Conservation (phyloP, 2,113 vertebrate genomes). For the Hypanus sabinus region DNA sequence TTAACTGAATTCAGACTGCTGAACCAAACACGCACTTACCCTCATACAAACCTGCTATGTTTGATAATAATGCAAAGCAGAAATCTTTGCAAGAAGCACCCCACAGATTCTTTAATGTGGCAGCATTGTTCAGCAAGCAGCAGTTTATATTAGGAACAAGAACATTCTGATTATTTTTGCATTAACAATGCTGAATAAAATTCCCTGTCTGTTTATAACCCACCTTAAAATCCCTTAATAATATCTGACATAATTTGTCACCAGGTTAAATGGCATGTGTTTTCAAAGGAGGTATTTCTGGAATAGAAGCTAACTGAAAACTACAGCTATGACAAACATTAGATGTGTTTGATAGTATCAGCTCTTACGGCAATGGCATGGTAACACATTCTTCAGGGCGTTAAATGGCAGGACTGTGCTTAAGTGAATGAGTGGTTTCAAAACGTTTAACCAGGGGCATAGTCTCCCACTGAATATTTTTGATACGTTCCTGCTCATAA, state of each 20-base stretch:
- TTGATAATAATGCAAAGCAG: not conserved
- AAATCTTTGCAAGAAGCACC: not conserved
- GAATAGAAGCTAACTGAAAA: not conserved
- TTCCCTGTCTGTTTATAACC: not conserved
- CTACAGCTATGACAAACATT: too few relatives aligned
- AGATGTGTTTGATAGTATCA: not conserved
- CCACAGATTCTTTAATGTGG: not conserved
- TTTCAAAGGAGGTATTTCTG: not conserved
- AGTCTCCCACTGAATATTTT: not conserved
- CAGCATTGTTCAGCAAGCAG: not conserved
- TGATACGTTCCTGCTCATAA: not conserved
- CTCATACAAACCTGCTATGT: not conserved
- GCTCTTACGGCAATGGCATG: not conserved
- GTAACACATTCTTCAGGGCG: not conserved
- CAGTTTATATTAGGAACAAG: not conserved
- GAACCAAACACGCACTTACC: not conserved
- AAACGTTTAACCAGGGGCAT: not conserved
- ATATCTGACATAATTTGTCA: not conserved
- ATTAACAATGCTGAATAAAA: not conserved
- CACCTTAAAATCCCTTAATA: too few relatives aligned
- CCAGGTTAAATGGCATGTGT: not conserved
- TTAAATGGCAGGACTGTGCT: not conserved
- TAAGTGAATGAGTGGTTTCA: not conserved
- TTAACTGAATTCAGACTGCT: not conserved
- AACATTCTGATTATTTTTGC: not conserved